Evolutionary conservation across 2,888 invertebrate species (phyloP).

Genomic region (Ophion costatus): DNA sequence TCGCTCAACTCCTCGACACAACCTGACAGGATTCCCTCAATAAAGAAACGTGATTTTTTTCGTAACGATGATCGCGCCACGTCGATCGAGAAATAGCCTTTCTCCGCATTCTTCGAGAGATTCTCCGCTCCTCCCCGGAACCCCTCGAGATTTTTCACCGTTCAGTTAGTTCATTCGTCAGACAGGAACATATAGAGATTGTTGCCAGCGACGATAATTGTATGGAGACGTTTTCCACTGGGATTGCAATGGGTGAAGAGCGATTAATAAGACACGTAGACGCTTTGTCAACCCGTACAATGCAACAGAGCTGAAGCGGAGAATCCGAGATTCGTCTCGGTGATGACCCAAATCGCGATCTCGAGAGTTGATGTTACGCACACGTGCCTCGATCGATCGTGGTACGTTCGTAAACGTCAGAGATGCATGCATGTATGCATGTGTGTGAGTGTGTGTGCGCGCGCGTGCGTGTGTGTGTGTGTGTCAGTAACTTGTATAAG

Average conservation of each 20-base stretch:
- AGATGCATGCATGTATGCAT: constrained; percentile 72
- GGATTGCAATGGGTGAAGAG: not conserved
- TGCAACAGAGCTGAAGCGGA: constrained; percentile 67
- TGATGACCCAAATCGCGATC: constrained; percentile 60
- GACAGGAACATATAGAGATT: not conserved
- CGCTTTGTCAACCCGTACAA: constrained; percentile 46
- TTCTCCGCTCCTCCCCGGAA: not conserved
- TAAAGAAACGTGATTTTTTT: not conserved
- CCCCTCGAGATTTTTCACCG: not conserved
- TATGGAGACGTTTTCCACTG: not conserved
- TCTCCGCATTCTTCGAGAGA: not conserved
- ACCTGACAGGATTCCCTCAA: not conserved
- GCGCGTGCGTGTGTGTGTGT: constrained; percentile 58
- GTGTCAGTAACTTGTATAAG: constrained; percentile 63
- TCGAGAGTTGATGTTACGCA: constrained; percentile 46
- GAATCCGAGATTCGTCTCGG: constrained; percentile 53
- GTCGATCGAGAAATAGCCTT: not conserved
- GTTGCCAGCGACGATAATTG: not conserved
- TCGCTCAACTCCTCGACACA: not conserved
- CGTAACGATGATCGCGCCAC: not conserved
- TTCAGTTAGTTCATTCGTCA: not conserved
- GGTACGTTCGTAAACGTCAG: constrained; percentile 70
- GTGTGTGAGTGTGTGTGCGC: constrained; percentile 72
- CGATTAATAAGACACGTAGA: not conserved
- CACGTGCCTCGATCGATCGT: constrained; percentile 62